Percentiles rank a stretch among this genome's conserved stretches.
phyloP scores from a whole-genome alignment of 2,113 vertebrate genomes.

The Promerops cafer region DNA sequence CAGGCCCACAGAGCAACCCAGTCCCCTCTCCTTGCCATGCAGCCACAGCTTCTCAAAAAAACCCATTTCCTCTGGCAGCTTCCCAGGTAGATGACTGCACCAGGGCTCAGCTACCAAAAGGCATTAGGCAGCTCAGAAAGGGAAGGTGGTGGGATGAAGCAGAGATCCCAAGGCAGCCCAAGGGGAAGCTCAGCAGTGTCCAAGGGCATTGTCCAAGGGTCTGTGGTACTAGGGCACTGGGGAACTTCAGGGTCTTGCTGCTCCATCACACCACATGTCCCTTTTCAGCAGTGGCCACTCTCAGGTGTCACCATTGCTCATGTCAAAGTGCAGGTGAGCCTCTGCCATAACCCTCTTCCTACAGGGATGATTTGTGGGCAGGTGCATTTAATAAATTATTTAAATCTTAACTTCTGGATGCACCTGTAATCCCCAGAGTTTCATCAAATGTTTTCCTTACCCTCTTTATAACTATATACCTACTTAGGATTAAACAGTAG shows the following conservation, averaged over 20 bases:
- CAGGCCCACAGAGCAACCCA: background rate
- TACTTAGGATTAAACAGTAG: background rate
- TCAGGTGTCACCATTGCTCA: background rate
- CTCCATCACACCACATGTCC: background rate
- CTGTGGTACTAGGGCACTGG: too few species aligned
- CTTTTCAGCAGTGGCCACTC: background rate
- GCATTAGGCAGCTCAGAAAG: background rate
- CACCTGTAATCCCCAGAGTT: background rate
- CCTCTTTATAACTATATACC: background rate
- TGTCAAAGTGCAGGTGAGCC: fast-evolving
- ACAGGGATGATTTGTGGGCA: background rate
- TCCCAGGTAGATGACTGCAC: background rate
- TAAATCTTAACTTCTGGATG: background rate
- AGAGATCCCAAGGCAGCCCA: background rate
- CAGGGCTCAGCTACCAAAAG: background rate
- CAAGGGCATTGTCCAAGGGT: background rate
- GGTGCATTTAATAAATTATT: background rate
- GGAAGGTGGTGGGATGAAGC: background rate
- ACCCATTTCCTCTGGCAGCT: background rate
- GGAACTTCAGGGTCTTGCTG: background rate
- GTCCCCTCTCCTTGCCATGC: background rate
- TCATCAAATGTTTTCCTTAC: background rate
- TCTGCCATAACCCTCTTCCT: background rate
- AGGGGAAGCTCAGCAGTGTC: background rate
- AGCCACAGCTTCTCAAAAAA: background rate